These are phyloP conservation scores for Percopsis transmontana DNA, from an alignment of 2,113 vertebrate species.

Conservation along the genomic window DNA sequence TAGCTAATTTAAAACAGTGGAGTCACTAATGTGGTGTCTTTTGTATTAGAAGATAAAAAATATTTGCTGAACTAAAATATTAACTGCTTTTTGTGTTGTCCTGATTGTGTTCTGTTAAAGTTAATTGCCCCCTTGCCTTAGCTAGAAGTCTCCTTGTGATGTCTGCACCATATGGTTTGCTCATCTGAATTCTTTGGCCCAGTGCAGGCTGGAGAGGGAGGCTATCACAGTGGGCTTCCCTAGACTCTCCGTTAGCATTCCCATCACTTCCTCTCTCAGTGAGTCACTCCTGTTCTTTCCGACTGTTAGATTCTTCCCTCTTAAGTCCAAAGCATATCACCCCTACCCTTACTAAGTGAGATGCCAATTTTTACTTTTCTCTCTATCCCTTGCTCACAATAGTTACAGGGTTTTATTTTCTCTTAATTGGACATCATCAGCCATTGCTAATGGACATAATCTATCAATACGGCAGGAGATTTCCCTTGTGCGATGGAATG, in stretches of 20 bases:
- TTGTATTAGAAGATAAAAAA: neutral
- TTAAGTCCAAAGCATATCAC: conserved; percentile 51
- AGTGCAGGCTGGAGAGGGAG: conserved; percentile 26
- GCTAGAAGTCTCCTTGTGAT: conserved; percentile 43
- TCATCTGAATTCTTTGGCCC: conserved; percentile 71
- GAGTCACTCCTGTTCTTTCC: conserved; percentile 72
- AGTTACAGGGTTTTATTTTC: neutral
- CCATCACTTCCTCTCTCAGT: conserved; percentile 61
- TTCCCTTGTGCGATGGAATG: conserved; percentile 7
- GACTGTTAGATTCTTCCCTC: conserved; percentile 46
- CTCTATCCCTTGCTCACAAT: neutral
- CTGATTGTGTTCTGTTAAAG: neutral
- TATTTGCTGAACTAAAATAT: neutral
- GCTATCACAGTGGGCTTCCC: conserved; percentile 73
- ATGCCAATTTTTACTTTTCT: conserved; percentile 12
- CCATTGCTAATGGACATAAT: conserved; percentile 13
- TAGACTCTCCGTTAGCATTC: conserved; percentile 60
- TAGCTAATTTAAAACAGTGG: neutral
- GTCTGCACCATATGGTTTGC: conserved; percentile 67
- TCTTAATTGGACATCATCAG: conserved; percentile 1
- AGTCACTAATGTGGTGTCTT: neutral
- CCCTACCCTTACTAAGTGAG: conserved; percentile 29
- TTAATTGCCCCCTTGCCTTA: conserved; percentile 22
- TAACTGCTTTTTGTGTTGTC: neutral
- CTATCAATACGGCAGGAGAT: conserved; percentile 6